Percentiles rank a stretch among this genome's conserved stretches.
phyloP scores from a whole-genome alignment of 2,888 invertebrate species.

The Aleiodes testaceus region DNA sequence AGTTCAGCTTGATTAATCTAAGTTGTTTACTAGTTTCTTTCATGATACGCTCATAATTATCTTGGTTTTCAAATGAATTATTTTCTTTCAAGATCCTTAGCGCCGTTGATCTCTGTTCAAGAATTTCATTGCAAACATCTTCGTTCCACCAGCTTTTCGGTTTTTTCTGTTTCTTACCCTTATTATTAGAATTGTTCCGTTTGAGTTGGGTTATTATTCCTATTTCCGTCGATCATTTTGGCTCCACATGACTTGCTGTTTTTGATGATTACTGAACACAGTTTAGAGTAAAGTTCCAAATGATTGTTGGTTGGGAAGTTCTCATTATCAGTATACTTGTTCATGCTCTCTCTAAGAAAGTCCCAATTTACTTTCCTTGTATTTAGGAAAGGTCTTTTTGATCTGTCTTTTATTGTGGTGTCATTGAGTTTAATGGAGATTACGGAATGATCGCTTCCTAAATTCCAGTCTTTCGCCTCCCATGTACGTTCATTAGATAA shows the following conservation, averaged over 20 bases:
- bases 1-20: neutral
- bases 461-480: slow-evolving; percentile 15
- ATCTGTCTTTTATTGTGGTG: neutral
- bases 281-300: neutral
- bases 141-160: neutral
- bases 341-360: neutral
- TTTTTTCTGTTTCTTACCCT: slow-evolving; percentile 15
- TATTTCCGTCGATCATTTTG: neutral
- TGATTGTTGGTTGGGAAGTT: too few species aligned
- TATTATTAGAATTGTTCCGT: neutral
- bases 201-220: neutral
- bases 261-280: neutral
- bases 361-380: slow-evolving; percentile 30
- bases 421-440: slow-evolving; percentile 16
- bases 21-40: neutral
- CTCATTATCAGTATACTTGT: too few species aligned
- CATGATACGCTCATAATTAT: neutral
- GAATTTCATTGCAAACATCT: too few species aligned
- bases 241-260: neutral
- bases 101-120: too few species aligned
- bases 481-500: slow-evolving; percentile 16
- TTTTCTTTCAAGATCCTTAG: too few species aligned
- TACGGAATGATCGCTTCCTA: slow-evolving; percentile 35
- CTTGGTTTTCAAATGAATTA: too few species aligned
- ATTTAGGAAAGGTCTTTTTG: slow-evolving; percentile 1